Percentiles rank a stretch among this genome's conserved stretches.
phyloP scores from a whole-genome alignment of 2,113 vertebrate genomes.

The Puntigrus tetrazona region DNA sequence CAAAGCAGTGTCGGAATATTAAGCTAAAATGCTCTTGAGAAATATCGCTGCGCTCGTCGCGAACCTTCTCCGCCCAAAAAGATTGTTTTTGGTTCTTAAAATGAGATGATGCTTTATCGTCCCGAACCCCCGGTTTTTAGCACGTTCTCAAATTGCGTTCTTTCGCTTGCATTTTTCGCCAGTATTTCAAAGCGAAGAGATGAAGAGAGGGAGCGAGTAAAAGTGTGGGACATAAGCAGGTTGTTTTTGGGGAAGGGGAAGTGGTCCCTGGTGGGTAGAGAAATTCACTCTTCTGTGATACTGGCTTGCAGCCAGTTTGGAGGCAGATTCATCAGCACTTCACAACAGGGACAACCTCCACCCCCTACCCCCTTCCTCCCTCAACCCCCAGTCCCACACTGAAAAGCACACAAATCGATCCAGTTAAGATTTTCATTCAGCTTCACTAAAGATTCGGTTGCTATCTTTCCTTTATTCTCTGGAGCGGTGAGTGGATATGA shows the following conservation, averaged over 20 bases:
- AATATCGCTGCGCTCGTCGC: slow-evolving; percentile 6
- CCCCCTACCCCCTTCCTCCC: too few relatives aligned
- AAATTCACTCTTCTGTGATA: slow-evolving; percentile 40
- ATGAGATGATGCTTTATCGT: not conserved
- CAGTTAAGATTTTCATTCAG: slow-evolving; percentile 45
- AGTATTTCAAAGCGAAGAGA: slow-evolving; percentile 7
- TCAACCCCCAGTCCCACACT: slow-evolving; percentile 17
- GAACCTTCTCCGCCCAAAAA: not conserved
- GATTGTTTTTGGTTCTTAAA: not conserved
- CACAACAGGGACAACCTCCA: not conserved
- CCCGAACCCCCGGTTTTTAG: not conserved
- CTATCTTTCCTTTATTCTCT: slow-evolving; percentile 32
- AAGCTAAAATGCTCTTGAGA: slow-evolving; percentile 42
- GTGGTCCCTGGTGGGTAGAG: slow-evolving; percentile 27
- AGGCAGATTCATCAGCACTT: slow-evolving; percentile 42
- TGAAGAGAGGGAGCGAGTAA: not conserved
- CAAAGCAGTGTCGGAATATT: slow-evolving; percentile 41
- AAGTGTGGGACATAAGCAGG: not conserved
- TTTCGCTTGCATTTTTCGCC: not conserved
- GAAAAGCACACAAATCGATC: slow-evolving; percentile 52
- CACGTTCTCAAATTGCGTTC: too few relatives aligned
- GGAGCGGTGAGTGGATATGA: slow-evolving; percentile 28
- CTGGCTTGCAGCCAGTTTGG: slow-evolving; percentile 38
- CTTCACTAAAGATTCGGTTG: slow-evolving; percentile 38
- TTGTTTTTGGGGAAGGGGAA: slow-evolving; percentile 32